A percentile compares a stretch with the other conserved stretches of the same genome.
Conservation (phyloP, 2,113 vertebrate genomes). For the Limanda limanda region DNA sequence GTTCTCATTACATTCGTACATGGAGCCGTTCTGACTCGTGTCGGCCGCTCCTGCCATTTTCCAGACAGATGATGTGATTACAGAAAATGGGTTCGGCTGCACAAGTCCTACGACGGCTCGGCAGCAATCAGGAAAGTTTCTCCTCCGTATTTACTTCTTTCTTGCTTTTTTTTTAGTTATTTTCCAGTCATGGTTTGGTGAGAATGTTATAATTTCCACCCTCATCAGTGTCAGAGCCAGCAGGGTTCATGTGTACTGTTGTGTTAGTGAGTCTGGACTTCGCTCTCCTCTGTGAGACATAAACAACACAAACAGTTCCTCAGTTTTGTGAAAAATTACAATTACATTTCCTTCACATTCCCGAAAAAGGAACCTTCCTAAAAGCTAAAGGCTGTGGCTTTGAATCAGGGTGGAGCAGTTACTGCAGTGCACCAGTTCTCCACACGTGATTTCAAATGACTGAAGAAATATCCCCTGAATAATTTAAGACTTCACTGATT, state of each 20-base stretch:
- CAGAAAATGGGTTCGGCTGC: constrained; percentile 36
- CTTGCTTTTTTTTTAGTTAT: background rate
- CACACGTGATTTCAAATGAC: too few relatives aligned
- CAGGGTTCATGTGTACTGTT: background rate
- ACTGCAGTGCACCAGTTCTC: too few relatives aligned
- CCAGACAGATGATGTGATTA: constrained; percentile 57
- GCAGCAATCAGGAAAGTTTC: constrained; percentile 19
- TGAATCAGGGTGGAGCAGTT: too few relatives aligned
- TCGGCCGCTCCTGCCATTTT: constrained; percentile 9
- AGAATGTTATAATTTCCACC: constrained; percentile 7
- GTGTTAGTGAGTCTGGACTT: background rate
- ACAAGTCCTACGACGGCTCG: constrained; percentile 22
- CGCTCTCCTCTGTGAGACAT: background rate
- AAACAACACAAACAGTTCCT: background rate
- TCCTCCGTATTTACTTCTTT: background rate
- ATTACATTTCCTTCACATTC: too few relatives aligned
- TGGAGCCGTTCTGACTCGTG: background rate
- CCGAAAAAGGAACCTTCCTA: too few relatives aligned
- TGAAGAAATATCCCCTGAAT: too few relatives aligned
- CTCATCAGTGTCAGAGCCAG: background rate
- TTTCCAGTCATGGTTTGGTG: constrained; percentile 28
- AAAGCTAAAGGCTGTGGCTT: too few relatives aligned
- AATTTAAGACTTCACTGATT: too few relatives aligned
- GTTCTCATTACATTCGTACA: constrained; percentile 9
- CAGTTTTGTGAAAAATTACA: background rate